These are phyloP conservation scores for Merops nubicus DNA, from an alignment of 2,113 vertebrate genomes.

Conservation along the genomic window DNA sequence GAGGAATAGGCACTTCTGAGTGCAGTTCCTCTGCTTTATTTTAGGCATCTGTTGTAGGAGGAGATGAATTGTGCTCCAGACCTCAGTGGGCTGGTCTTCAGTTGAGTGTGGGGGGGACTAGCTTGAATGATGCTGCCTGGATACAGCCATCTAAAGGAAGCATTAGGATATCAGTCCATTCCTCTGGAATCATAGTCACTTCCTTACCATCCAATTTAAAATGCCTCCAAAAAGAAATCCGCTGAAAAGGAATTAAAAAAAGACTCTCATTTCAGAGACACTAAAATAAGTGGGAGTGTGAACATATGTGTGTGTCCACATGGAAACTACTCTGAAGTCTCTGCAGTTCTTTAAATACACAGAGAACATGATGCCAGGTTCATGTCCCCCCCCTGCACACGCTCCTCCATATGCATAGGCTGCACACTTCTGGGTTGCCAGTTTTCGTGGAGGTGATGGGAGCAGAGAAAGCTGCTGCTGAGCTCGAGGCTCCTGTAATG, in stretches of 20 bases:
- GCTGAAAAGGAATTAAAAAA: neutral
- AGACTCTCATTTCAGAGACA: neutral
- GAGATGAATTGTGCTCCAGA: neutral
- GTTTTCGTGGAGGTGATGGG: neutral
- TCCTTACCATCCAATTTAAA: neutral
- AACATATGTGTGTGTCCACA: conserved; percentile 54
- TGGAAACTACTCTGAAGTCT: conserved; percentile 35
- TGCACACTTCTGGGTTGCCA: neutral
- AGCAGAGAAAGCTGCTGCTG: neutral
- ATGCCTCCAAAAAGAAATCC: neutral
- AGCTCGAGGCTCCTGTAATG: neutral
- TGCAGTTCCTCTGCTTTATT: neutral
- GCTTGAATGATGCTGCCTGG: neutral
- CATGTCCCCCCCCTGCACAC: neutral
- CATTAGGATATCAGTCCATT: neutral
- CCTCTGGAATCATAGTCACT: neutral
- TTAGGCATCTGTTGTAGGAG: neutral
- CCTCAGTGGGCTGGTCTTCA: neutral
- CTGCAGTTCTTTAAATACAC: conserved; percentile 42
- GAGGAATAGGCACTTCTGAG: neutral
- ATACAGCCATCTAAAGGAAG: neutral
- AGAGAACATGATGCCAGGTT: neutral
- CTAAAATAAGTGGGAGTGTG: conserved; percentile 49
- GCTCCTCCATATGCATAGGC: neutral
- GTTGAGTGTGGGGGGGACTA: neutral